These are phyloP conservation scores for Pedetes capensis DNA, from an alignment of 2,113 vertebrate genomes.

Conservation along the genomic window DNA sequence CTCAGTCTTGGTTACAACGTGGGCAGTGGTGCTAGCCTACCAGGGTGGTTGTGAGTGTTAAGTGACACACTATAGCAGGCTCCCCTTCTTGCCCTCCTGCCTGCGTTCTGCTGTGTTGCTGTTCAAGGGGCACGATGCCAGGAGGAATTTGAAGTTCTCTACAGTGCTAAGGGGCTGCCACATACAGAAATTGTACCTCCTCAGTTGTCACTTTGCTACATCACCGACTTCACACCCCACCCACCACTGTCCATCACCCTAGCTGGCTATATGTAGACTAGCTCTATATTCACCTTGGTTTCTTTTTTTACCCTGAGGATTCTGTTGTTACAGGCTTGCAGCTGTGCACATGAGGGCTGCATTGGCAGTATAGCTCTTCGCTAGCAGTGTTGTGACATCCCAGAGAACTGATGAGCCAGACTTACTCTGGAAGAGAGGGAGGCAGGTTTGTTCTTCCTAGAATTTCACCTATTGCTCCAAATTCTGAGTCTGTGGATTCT, in stretches of 20 bases:
- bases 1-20: background rate
- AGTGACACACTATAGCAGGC: background rate
- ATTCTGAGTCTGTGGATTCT: background rate
- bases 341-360: background rate
- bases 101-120: background rate
- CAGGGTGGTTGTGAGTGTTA: background rate
- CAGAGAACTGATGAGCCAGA: background rate
- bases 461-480: background rate
- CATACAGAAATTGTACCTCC: background rate
- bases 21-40: background rate
- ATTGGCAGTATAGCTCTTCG: background rate
- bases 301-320: too few species aligned
- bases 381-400: background rate
- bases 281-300: background rate
- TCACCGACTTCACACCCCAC: background rate
- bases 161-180: background rate
- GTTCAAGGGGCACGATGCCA: background rate
- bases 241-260: background rate
- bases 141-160: background rate
- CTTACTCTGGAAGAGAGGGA: background rate
- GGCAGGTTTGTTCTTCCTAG: background rate
- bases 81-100: background rate
- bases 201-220: fast-evolving
- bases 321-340: background rate
- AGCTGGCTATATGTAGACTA: background rate